These are phyloP conservation scores for Chelonia mydas DNA, from an alignment of 2,797 vertebrate genomes.

Conservation along the genomic window DNA sequence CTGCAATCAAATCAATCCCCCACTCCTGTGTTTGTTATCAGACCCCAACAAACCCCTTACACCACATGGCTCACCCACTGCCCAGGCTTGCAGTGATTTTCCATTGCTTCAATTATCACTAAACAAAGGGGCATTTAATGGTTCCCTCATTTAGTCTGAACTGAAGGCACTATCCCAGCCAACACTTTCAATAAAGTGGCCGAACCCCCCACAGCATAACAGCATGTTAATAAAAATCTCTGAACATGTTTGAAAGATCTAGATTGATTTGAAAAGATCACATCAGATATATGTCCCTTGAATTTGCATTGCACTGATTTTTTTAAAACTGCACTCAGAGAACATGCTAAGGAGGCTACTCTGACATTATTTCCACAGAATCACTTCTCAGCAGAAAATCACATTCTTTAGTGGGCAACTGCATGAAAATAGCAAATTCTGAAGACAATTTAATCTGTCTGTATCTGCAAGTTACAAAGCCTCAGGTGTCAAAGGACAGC, in stretches of 20 bases:
- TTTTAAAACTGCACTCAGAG: not conserved
- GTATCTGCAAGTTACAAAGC: not conserved
- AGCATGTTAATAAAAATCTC: fast-evolving
- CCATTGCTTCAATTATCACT: not conserved
- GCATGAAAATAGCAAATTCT: not conserved
- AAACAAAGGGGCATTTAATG: not conserved
- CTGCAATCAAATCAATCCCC: not conserved
- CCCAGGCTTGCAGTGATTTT: not conserved
- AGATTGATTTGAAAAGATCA: not conserved
- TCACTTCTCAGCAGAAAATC: not conserved
- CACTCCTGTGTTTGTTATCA: not conserved
- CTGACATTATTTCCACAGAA: fast-evolving
- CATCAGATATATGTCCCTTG: not conserved
- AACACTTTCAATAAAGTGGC: not conserved
- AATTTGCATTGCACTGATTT: not conserved
- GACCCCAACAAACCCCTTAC: not conserved
- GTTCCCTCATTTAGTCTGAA: not conserved
- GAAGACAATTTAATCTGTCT: not conserved
- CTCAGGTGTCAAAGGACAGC: not conserved
- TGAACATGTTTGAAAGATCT: fast-evolving
- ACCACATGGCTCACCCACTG: not conserved
- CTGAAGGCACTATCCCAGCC: not conserved
- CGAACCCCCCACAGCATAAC: not conserved
- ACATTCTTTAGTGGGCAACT: not conserved
- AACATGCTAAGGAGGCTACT: not conserved